A percentile compares a stretch with the other conserved stretches of the same genome.
phyloP scores from a whole-genome alignment of 2,888 invertebrate species.

The Lucinisca nassula region DNA sequence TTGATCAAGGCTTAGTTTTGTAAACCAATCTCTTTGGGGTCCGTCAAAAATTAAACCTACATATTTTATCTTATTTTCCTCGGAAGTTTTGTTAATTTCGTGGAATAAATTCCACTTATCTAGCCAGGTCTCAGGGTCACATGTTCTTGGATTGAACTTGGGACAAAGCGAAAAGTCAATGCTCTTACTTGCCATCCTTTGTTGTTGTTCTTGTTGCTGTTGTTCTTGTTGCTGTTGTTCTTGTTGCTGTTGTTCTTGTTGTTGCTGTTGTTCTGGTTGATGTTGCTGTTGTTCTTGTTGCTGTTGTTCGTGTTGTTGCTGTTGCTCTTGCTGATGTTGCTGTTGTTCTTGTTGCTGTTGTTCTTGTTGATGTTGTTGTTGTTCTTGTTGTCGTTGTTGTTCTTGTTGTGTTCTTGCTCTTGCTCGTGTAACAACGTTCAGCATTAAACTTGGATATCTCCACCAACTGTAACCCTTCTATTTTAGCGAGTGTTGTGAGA shows the following conservation, averaged over 20 bases:
- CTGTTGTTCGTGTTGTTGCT: too few relatives aligned
- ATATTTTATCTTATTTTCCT: conserved; percentile 1
- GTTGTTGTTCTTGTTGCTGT: background rate
- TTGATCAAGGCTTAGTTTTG: background rate
- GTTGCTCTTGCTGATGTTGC: too few relatives aligned
- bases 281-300: background rate
- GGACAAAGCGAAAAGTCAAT: background rate
- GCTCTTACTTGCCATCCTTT: background rate
- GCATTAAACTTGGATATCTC: too few relatives aligned
- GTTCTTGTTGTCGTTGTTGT: too few relatives aligned
- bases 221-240: background rate
- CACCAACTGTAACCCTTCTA: too few relatives aligned
- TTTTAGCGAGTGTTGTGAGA: too few relatives aligned
- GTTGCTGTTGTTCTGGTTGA: background rate
- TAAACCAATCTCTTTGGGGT: background rate
- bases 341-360: too few relatives aligned
- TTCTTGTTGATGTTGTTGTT: too few relatives aligned
- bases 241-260: background rate
- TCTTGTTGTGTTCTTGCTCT: too few relatives aligned
- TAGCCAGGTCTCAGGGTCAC: background rate
- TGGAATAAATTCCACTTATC: background rate
- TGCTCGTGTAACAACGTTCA: too few relatives aligned
- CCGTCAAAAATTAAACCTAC: conserved; percentile 8
- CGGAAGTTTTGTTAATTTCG: background rate
- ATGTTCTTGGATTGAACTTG: background rate